Evolutionary conservation across 2,113 vertebrate species (phyloP), one percentile per base, ranked within the genome.

Genomic region (Erinaceus europaeus): DNA sequence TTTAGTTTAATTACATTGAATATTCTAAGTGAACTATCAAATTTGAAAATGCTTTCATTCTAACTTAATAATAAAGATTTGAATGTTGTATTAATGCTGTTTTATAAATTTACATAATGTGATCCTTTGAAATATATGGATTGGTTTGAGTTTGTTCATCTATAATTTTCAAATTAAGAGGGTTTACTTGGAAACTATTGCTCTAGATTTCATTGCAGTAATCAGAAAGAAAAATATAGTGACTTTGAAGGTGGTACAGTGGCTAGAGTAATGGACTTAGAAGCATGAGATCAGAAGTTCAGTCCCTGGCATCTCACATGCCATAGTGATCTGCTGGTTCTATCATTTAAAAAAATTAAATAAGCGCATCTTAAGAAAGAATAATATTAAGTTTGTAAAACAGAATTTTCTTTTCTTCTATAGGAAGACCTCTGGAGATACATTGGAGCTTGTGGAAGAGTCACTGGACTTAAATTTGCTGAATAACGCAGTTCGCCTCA

Each of bases 401-500:
- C 13, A 68, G 86, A 13, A 72, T 27, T 55, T 13, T 88, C n/a
- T 76, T 48, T 77, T 34, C 42, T 72, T 2, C 38, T 18, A 52
- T 83, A 99, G 99, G 98, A 98, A 97, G 27, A 98, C 98, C 0
- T 98, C 97, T 0, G 98, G 97, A 25, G 98, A 99, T 90, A 95
- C 97, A 0, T 96, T 99, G 81, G 98, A 98, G 94, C 96, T 99
- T 95, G 96, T 98, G 78, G 99, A 99, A 76, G 98, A 98, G 74
- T 99, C 98, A 1, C 94, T 99, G 94, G 98, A 99, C 48, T 95
- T 97, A 53, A 98, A 98, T 90, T 96, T 99, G 44, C 95, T 99
- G 34, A 98, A 99, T 96, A 98, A 98, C 2, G 94, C 98, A 0
- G 89, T 99, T 25, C 96, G 97, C 18, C 94, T 99, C 36, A 97